These are phyloP conservation scores for Euura lappo DNA, from an alignment of 1,140 invertebrate species.

Conservation along the genomic window DNA sequence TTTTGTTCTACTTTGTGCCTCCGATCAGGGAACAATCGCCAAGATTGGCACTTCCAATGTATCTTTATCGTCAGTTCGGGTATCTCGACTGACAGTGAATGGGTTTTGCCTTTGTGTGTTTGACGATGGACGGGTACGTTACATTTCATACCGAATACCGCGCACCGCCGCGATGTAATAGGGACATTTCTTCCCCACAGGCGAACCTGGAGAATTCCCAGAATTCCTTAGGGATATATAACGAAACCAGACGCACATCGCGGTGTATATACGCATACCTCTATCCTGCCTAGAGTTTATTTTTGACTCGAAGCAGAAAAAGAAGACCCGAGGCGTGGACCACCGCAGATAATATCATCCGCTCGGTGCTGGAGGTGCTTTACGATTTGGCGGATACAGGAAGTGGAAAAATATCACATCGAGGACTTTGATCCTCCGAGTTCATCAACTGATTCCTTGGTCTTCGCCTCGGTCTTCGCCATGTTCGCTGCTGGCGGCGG, in stretches of 20 bases:
- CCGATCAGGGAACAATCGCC: too few species aligned
- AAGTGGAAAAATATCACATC: too few species aligned
- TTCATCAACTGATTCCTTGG: too few species aligned
- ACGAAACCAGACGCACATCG: slow-evolving; percentile 3
- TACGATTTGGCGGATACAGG: too few species aligned
- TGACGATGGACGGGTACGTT: neutral
- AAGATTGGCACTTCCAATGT: slow-evolving; percentile 5
- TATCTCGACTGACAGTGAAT: neutral
- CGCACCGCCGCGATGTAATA: neutral
- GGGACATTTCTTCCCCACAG: neutral
- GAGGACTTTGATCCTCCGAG: too few species aligned
- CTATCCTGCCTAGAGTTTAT: neutral
- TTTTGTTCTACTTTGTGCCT: too few species aligned
- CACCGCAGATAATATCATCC: neutral
- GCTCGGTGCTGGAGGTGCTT: too few species aligned
- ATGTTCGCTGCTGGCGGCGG: too few species aligned
- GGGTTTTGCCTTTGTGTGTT: neutral
- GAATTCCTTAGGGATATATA: neutral
- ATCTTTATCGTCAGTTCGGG: neutral
- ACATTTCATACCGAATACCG: neutral
- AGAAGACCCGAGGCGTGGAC: neutral
- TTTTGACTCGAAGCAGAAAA: neutral
- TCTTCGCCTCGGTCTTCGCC: too few species aligned
- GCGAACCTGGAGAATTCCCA: neutral
- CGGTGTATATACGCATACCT: neutral